Evolutionary conservation across 2,797 vertebrate species (phyloP), one percentile per base, ranked within the genome.

Genomic region (Carduelis carduelis): DNA sequence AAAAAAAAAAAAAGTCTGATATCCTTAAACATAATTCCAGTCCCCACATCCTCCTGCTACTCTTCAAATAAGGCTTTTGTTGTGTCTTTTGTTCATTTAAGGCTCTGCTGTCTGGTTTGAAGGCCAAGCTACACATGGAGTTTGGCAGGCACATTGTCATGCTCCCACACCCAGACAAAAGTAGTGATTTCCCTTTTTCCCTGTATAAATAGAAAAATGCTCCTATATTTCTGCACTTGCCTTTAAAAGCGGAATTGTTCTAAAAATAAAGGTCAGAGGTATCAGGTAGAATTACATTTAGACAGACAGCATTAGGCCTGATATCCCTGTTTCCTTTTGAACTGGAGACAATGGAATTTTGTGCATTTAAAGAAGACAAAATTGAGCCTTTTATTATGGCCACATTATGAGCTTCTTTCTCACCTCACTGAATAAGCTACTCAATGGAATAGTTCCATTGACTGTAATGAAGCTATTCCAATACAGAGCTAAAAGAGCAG

Each of bases 381-480:
- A 96, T 90, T 32, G 86, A 66, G 83, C 77, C 92, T 93, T 95
- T 96, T 95, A 90, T 93, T 90, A 81, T 21, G 56, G 77, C 65
- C 66, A 59, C 83, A 92, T 92, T 93, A 86, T 52, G 84, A 92
- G 91, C 50, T 92, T 66, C 94, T 86, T 93, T 95, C 92, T 95
- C 83, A 63, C 61, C 77, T 65, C 12, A 47, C 72, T 93, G 92
- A 94, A 93, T 83, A 93, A 89, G 93, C 81, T 59, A 78, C 84
- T 93, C 92, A 65, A 49, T 75, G 89, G 84, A 93, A 95, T 69
- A 76, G 76, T 89, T 78, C 87, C 80, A 78, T 49, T 69, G 89
- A 72, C 89, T 76, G 64, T 96, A 93, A 97, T 93, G 94, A 95
- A 92, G 93, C 93, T 94, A 89, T 95, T 96, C 89, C 94, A 52